Percentiles rank a stretch among this genome's conserved stretches.
phyloP scores from a whole-genome alignment of 1,140 invertebrate genomes.

The Sitophilus oryzae region DNA sequence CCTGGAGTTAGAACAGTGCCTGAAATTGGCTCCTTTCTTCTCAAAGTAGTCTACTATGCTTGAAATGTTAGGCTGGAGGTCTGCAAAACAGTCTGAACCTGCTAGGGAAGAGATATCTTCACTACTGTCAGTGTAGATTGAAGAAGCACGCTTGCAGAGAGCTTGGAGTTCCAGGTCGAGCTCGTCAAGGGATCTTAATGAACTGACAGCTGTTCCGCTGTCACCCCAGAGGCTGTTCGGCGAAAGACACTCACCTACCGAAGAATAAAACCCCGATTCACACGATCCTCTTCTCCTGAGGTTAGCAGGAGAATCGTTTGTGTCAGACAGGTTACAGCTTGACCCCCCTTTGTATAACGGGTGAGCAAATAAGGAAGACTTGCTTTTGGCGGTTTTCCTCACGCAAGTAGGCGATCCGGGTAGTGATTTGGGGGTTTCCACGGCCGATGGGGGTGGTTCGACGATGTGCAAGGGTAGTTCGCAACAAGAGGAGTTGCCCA shows the following conservation, averaged over 20 bases:
- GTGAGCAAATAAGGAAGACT: constrained; percentile 43
- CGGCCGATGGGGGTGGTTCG: constrained; percentile 40
- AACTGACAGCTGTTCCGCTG: constrained; percentile 47
- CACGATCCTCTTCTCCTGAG: constrained; percentile 71
- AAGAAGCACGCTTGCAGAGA: constrained; percentile 63
- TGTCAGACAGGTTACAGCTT: constrained; percentile 42
- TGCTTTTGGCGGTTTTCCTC: constrained; percentile 37
- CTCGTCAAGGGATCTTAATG: constrained; percentile 56
- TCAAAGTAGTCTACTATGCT: constrained; percentile 87
- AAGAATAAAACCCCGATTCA: constrained; percentile 84
- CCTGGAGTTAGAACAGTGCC: constrained; percentile 32
- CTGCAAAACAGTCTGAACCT: constrained; percentile 66
- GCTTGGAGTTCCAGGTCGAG: constrained; percentile 50
- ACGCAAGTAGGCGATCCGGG: constrained; percentile 46
- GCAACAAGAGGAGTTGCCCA: constrained; percentile 70
- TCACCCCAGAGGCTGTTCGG: constrained; percentile 42
- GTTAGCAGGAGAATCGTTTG: constrained; percentile 38
- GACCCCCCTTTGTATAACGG: constrained; percentile 43
- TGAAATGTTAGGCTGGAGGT: constrained; percentile 60
- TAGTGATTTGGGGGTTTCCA: constrained; percentile 46
- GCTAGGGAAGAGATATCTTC: constrained; percentile 77
- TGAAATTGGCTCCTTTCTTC: constrained; percentile 52
- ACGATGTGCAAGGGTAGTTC: constrained; percentile 61
- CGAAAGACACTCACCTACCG: constrained; percentile 47
- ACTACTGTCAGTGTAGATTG: constrained; percentile 79